phyloP scores from a whole-genome alignment of 2,797 vertebrate species.

The Pseudochirops cupreus region DNA sequence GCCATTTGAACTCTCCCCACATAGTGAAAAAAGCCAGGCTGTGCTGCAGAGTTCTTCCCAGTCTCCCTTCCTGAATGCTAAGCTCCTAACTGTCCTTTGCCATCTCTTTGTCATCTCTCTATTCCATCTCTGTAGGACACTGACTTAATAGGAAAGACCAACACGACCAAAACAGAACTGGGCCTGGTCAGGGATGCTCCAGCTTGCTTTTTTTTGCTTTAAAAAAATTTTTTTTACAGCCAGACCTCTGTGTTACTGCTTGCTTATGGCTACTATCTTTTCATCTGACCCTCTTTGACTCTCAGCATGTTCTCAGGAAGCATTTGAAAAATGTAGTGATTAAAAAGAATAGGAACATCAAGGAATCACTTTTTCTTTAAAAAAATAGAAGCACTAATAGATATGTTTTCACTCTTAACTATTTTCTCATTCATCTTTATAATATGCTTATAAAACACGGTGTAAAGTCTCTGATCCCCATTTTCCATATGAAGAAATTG shows the following conservation, averaged over 20 bases:
- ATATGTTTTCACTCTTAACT: background rate
- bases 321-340: constrained; percentile 47
- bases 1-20: constrained; percentile 1
- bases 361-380: constrained; percentile 18
- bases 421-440: constrained; percentile 18
- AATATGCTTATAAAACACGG: background rate
- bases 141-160: constrained; percentile 69
- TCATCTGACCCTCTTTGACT: constrained; percentile 59
- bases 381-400: background rate
- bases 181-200: constrained; percentile 45
- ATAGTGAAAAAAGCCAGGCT: constrained; percentile 36
- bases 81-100: background rate
- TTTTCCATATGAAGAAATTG: background rate
- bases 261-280: constrained; percentile 55
- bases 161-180: constrained; percentile 66
- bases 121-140: constrained; percentile 57
- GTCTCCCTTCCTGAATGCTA: background rate
- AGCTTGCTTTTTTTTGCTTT: constrained; percentile 51
- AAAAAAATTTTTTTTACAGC: constrained; percentile 53
- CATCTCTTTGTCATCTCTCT: background rate
- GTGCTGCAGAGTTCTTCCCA: background rate
- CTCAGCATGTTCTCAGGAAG: constrained; percentile 54
- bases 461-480: background rate
- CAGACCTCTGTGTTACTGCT: constrained; percentile 62
- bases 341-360: constrained; percentile 32